Evolutionary conservation across 2,797 vertebrate genomes (phyloP).

Genomic region (Diceros bicornis): DNA sequence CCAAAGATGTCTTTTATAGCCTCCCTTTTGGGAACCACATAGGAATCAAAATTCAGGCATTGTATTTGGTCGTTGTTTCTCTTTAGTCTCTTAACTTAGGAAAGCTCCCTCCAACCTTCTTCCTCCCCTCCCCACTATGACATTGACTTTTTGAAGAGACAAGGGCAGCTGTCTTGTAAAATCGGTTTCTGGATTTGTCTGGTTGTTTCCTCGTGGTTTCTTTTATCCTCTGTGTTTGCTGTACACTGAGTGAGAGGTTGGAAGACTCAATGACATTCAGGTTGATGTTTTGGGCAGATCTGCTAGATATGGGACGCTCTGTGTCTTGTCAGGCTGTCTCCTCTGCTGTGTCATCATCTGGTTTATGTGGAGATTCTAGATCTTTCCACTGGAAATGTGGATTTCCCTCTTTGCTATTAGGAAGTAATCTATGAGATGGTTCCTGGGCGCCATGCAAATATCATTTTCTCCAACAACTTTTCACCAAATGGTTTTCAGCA

Average conservation of each 20-base stretch:
- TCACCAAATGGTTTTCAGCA: not conserved
- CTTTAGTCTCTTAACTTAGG: not conserved
- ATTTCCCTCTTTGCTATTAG: not conserved
- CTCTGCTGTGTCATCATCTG: not conserved
- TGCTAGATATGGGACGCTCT: not conserved
- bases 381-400: not conserved
- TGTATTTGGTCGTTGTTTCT: not conserved
- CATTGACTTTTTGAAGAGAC: not conserved
- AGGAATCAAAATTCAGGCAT: not conserved
- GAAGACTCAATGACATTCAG: not conserved
- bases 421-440: not conserved
- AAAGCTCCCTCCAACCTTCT: not conserved
- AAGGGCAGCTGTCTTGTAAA: constrained; percentile 38
- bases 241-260: not conserved
- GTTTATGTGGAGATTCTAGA: not conserved
- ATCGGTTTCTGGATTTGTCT: constrained; percentile 43
- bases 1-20: not conserved
- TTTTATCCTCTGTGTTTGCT: constrained; percentile 25
- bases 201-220: constrained; percentile 39
- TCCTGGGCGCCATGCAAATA: not conserved
- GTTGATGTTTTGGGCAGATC: not conserved
- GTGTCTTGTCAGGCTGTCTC: not conserved
- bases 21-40: not conserved
- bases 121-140: not conserved
- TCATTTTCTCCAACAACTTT: not conserved